These are phyloP conservation scores for Microcaecilia unicolor DNA, from an alignment of 2,797 vertebrate species.

Conservation along the genomic window DNA sequence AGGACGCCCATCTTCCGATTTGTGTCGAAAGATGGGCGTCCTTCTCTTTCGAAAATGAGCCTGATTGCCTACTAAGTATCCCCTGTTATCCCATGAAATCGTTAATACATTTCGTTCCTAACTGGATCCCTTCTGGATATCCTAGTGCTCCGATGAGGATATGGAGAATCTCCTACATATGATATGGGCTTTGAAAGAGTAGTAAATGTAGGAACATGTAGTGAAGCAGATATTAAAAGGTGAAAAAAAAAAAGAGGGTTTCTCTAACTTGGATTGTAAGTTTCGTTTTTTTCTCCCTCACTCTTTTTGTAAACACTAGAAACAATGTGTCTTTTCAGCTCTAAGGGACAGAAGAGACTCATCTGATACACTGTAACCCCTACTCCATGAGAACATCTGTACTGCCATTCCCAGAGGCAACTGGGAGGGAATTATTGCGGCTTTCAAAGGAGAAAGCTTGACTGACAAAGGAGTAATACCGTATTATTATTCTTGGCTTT, in stretches of 20 bases:
- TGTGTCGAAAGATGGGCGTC: too few species aligned
- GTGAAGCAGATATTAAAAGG: conserved; percentile 4
- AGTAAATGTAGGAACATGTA: neutral
- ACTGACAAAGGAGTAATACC: conserved; percentile 21
- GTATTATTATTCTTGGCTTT: conserved; percentile 32
- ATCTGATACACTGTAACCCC: neutral
- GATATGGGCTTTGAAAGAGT: too few species aligned
- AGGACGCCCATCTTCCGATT: too few species aligned
- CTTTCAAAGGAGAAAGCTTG: conserved; percentile 12
- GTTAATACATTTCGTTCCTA: too few species aligned
- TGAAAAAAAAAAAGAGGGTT: neutral
- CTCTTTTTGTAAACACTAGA: too few species aligned
- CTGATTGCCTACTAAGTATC: too few species aligned
- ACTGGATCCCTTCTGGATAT: too few species aligned
- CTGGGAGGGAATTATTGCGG: too few species aligned
- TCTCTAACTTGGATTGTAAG: conserved; percentile 8
- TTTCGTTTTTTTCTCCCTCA: conserved; percentile 1
- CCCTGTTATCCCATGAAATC: too few species aligned
- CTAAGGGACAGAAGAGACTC: neutral
- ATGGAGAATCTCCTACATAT: too few species aligned
- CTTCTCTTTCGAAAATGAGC: too few species aligned
- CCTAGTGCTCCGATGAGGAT: too few species aligned
- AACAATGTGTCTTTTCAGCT: neutral
- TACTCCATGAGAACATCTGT: neutral
- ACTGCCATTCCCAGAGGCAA: conserved; percentile 2